These are phyloP conservation scores for Pseudolaguvia tuberculata DNA, from an alignment of 2,113 vertebrate species.

Conservation along the genomic window DNA sequence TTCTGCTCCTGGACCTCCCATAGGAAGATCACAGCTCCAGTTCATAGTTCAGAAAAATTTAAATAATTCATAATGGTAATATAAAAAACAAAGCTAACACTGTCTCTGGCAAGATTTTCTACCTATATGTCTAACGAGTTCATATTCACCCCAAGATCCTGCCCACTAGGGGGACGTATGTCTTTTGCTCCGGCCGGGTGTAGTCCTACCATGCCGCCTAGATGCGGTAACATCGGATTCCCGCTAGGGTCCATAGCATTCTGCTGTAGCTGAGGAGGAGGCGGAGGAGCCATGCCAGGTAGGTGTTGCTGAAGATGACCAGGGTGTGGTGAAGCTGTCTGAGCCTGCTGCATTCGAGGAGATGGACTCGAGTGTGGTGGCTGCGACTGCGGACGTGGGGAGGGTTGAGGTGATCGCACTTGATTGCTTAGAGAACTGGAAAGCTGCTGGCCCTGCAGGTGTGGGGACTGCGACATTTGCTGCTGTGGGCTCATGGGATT, in stretches of 20 bases:
- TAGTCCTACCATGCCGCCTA: slow-evolving; percentile 85
- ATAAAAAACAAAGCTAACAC: slow-evolving; percentile 66
- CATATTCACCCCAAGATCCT: slow-evolving; percentile 90
- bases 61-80: slow-evolving; percentile 64
- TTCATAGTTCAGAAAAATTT: slow-evolving; percentile 68
- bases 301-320: slow-evolving; percentile 73
- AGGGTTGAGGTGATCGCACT: slow-evolving; percentile 94
- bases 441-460: slow-evolving; percentile 82
- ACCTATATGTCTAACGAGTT: slow-evolving; percentile 63
- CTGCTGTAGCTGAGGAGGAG: slow-evolving; percentile 82
- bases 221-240: slow-evolving; percentile 86
- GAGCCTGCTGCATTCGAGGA: slow-evolving; percentile 93
- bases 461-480: slow-evolving; percentile 70
- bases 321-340: slow-evolving; percentile 92
- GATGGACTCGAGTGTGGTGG: slow-evolving; percentile 96
- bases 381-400: slow-evolving; percentile 89
- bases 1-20: slow-evolving; percentile 75
- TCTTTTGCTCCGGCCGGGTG: slow-evolving; percentile 82
- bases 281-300: slow-evolving; percentile 77
- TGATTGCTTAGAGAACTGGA: slow-evolving; percentile 86
- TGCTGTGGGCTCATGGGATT: slow-evolving; percentile 87
- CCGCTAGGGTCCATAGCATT: slow-evolving; percentile 71
- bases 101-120: slow-evolving; percentile 58
- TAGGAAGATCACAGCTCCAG: slow-evolving; percentile 72
- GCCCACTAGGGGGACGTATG: slow-evolving; percentile 75